These are phyloP conservation scores for Lates calcarifer DNA, from an alignment of 2,113 vertebrate genomes.

Conservation along the genomic window DNA sequence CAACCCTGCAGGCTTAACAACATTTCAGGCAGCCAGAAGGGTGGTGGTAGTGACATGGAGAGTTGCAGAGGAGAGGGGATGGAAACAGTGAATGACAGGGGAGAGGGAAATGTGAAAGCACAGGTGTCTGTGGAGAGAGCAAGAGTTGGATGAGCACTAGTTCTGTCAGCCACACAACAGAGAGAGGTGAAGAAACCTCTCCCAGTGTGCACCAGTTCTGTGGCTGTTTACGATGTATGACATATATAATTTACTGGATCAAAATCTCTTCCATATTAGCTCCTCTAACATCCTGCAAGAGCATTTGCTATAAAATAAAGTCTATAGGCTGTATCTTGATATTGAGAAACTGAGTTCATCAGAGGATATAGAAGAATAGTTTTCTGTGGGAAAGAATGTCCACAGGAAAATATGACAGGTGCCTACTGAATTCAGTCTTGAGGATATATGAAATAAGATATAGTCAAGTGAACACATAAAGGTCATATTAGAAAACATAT, in stretches of 20 bases:
- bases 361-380: neutral
- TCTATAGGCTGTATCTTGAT: neutral
- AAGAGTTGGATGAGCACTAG: neutral
- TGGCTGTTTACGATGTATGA: neutral
- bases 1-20: constrained; percentile 33
- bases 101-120: constrained; percentile 16
- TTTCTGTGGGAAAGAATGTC: neutral
- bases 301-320: neutral
- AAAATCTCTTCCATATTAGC: neutral
- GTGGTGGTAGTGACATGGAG: constrained; percentile 17
- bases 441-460: neutral
- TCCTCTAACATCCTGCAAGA: neutral
- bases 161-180: neutral
- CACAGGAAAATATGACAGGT: neutral
- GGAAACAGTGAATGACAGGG: constrained; percentile 26
- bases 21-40: constrained; percentile 39
- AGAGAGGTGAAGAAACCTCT: neutral
- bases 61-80: neutral
- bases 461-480: neutral
- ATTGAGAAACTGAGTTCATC: neutral
- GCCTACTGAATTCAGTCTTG: neutral
- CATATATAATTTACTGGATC: neutral
- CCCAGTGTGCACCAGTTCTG: neutral
- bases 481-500: neutral
- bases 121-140: constrained; percentile 11